Evolutionary conservation across 2,888 invertebrate genomes (phyloP), one percentile per base, ranked within the genome.

Genomic region (Phaedon cochleariae): DNA sequence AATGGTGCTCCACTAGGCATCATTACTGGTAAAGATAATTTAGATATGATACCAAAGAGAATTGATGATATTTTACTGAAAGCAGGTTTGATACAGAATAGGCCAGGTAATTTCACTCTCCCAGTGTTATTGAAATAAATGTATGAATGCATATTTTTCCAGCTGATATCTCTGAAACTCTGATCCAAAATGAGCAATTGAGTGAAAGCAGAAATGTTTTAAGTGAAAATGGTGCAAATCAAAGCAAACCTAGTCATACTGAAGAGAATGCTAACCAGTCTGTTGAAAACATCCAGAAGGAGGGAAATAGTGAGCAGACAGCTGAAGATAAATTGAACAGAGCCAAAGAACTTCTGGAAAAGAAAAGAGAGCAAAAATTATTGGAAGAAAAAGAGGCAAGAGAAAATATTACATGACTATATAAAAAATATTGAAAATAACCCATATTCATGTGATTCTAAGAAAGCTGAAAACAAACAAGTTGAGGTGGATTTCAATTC

Each of bases 1-100:
- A 90, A 90, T 77, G 96, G 96, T 0, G 86, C 88, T 0, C 93
- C 96, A 0, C 77, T 96, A 59, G 94, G 95, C 81, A 90, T 96
- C 59, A 88, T 94, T 12, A 90, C 88, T 3, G 90, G 90, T 77
- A 85, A 83, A 74, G 84, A 89, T 1, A 85, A 87, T 21, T 82
- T 87, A n/a, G 81, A 86, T 0, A 90, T 90, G 69, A 85, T 96
- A 59, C 83, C 86, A 0, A 77, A 81, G 2, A 90, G 91, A 82
- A 89, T 95, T 66, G 87, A 90, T 68, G 84, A 86, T 67, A 87
- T 92, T 64, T 74, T 90, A 46, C 79, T 82, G 49, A 87, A 87
- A 76, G 86, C 87, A 69, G 84, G 87, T 78, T 75, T 86, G 10
- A 45, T 26, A 53, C 45, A 62, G 17, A 57, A 54, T 41, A 53